Conservation (phyloP, 2,113 vertebrate species). For the Takifugu flavidus region DNA sequence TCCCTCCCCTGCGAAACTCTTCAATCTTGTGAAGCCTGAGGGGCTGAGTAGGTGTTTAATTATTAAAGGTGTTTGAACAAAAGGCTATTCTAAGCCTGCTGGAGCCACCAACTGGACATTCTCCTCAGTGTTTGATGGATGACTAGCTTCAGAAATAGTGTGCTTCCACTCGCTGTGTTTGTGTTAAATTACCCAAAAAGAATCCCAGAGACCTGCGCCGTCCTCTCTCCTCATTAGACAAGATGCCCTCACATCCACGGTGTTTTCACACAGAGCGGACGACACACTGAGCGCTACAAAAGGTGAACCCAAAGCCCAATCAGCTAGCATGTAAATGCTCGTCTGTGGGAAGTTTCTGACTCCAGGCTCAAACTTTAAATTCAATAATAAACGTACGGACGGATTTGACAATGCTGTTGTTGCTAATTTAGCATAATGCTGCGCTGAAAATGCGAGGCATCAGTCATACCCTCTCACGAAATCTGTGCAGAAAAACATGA, state of each 20-base stretch:
- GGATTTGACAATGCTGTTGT: too few species aligned
- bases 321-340: constrained; percentile 5
- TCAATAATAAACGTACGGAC: too few species aligned
- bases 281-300: constrained; percentile 2
- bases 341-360: neutral
- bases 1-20: constrained; percentile 45
- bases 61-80: constrained; percentile 78
- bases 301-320: constrained; percentile 17
- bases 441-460: too few species aligned
- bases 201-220: constrained; percentile 30
- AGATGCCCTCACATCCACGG: constrained; percentile 16
- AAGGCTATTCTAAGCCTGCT: constrained; percentile 72
- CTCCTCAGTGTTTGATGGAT: constrained; percentile 64
- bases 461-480: too few species aligned
- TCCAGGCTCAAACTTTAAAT: too few species aligned
- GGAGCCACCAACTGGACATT: constrained; percentile 69
- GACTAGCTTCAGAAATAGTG: constrained; percentile 53
- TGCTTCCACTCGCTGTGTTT: constrained; percentile 43
- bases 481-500: too few species aligned
- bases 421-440: too few species aligned
- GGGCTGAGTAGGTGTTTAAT: constrained; percentile 76
- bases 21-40: constrained; percentile 66
- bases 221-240: constrained; percentile 19
- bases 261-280: neutral
- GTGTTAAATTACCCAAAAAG: constrained; percentile 54